Conservation (phyloP, 1,140 invertebrate species). For the Pomacea maculata region DNA sequence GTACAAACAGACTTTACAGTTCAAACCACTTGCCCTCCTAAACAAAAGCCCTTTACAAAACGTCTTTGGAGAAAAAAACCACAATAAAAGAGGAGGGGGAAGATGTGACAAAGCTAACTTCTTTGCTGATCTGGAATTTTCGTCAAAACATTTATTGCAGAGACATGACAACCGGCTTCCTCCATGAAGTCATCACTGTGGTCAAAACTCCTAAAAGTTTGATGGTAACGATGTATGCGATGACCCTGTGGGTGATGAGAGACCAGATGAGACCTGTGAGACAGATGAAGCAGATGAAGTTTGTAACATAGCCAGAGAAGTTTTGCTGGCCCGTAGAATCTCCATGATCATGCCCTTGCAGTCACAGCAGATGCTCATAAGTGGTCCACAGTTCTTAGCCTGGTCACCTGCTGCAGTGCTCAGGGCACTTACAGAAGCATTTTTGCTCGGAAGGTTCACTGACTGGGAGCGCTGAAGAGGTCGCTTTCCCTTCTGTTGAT, state of each 20-base stretch:
- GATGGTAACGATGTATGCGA: background rate
- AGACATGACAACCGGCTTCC: background rate
- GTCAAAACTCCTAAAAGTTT: background rate
- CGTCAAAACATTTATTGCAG: background rate
- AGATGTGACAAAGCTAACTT: background rate
- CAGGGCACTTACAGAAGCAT: slow-evolving; percentile 48
- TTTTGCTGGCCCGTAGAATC: slow-evolving; percentile 76
- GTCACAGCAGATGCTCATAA: slow-evolving; percentile 91
- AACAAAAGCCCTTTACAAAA: background rate
- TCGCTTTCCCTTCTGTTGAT: slow-evolving; percentile 22
- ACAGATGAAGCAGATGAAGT: background rate
- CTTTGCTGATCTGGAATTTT: background rate
- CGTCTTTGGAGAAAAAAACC: background rate
- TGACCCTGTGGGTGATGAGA: slow-evolving; percentile 3
- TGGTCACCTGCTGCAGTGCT: slow-evolving; percentile 47
- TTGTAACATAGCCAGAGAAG: slow-evolving; percentile 34
- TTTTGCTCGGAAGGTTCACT: slow-evolving; percentile 37
- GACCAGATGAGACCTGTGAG: background rate
- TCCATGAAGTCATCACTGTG: background rate
- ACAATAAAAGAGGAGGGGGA: background rate
- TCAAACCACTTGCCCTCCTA: background rate
- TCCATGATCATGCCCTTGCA: slow-evolving; percentile 93
- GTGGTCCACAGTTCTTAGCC: slow-evolving; percentile 76
- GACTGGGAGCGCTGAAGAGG: slow-evolving; percentile 62
- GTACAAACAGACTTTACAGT: background rate